A percentile compares a stretch with the other conserved stretches of the same genome.
phyloP scores from a whole-genome alignment of 2,797 vertebrate genomes.

The Emys orbicularis region DNA sequence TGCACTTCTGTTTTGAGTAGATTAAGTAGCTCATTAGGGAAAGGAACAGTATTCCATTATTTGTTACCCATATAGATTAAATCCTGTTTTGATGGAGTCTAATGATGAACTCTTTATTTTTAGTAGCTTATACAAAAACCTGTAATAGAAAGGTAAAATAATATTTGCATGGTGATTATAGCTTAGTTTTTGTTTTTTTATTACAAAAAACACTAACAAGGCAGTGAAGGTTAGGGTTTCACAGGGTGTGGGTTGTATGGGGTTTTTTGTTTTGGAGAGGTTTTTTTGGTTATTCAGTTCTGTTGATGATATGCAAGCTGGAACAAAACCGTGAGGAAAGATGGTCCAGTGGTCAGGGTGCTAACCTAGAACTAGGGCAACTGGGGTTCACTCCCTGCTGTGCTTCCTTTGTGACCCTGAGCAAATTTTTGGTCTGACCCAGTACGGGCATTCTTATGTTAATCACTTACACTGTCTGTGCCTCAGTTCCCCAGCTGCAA shows the following conservation, averaged over 20 bases:
- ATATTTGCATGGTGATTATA: slow-evolving; percentile 51
- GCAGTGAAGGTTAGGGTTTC: slow-evolving; percentile 22
- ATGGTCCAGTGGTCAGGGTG: background rate
- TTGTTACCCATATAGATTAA: slow-evolving; percentile 55
- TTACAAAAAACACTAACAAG: slow-evolving; percentile 30
- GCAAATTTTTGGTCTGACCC: background rate
- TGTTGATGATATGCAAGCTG: background rate
- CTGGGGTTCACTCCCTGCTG: background rate
- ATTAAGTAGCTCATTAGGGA: slow-evolving; percentile 50
- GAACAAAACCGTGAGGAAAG: fast-evolving
- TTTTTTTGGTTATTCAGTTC: fast-evolving
- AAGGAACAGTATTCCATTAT: slow-evolving; percentile 48
- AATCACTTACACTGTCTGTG: background rate
- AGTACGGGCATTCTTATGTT: too few species aligned
- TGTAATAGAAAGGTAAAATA: slow-evolving; percentile 58
- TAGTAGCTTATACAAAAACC: slow-evolving; percentile 49
- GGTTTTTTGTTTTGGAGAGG: background rate
- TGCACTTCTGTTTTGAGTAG: slow-evolving; percentile 38
- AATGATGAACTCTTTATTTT: slow-evolving; percentile 67
- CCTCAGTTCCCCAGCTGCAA: background rate
- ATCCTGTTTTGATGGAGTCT: slow-evolving; percentile 61
- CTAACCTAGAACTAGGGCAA: background rate
- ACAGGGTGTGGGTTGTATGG: background rate
- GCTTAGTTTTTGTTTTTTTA: slow-evolving; percentile 48
- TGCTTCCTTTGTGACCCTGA: fast-evolving